These are phyloP conservation scores for Rhynchophorus ferrugineus DNA, from an alignment of 1,140 invertebrate genomes.

Conservation along the genomic window DNA sequence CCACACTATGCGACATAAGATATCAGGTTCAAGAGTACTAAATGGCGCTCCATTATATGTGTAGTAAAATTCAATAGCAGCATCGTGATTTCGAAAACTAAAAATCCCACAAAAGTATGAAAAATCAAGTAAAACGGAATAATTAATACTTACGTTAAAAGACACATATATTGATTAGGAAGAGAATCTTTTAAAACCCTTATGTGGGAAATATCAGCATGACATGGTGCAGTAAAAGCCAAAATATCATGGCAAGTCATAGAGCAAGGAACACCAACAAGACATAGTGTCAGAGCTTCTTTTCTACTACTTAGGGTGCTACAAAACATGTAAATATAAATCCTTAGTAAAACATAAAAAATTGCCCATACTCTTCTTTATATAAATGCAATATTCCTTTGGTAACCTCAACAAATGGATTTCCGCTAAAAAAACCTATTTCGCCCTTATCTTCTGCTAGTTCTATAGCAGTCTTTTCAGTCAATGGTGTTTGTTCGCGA, in stretches of 20 bases:
- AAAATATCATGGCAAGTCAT: constrained; percentile 91
- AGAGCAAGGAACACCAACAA: constrained; percentile 86
- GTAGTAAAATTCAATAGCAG: constrained; percentile 86
- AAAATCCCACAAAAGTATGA: too few species aligned
- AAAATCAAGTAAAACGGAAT: too few species aligned
- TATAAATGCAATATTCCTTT: constrained; percentile 95
- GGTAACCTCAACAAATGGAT: constrained; percentile 93
- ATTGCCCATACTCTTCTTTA: constrained; percentile 67
- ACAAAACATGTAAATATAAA: constrained; percentile 17
- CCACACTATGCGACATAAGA: constrained; percentile 89
- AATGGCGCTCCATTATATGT: constrained; percentile 88
- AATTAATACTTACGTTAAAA: constrained; percentile 68
- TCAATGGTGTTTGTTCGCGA: constrained; percentile 40
- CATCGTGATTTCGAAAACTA: constrained; percentile 57
- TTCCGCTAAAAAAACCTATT: constrained; percentile 89
- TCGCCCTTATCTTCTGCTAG: constrained; percentile 45
- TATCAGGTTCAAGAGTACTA: constrained; percentile 86
- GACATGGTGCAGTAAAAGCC: constrained; percentile 90
- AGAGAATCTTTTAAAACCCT: constrained; percentile 79
- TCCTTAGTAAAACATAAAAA: constrained; percentile 8
- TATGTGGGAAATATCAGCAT: constrained; percentile 82
- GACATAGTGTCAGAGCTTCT: constrained; percentile 80
- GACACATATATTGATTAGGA: constrained; percentile 96
- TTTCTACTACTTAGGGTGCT: constrained; percentile 56
- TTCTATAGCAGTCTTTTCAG: constrained; percentile 37